Conservation (phyloP, 2,888 invertebrate genomes). For the Rhopalosiphum nymphaeae region DNA sequence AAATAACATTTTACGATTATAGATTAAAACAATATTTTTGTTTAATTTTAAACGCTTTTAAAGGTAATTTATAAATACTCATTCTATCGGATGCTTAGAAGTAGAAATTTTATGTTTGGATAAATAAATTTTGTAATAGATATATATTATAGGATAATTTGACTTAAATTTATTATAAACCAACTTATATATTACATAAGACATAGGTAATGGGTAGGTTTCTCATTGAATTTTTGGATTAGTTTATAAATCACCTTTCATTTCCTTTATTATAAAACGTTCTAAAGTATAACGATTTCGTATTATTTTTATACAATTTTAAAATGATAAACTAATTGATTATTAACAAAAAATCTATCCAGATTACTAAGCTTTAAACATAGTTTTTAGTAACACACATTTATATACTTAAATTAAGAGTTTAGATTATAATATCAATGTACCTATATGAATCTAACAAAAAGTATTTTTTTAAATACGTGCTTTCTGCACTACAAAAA, state of each 20-base stretch:
- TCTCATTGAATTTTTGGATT: not conserved
- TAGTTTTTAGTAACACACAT: not conserved
- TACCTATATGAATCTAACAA: not conserved
- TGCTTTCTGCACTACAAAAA: not conserved
- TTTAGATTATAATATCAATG: not conserved
- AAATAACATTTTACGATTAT: not conserved
- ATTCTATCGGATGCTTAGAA: not conserved
- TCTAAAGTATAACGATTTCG: not conserved
- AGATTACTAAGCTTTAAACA: not conserved
- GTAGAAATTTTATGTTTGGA: not conserved
- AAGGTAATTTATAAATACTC: not conserved
- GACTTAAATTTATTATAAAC: not conserved
- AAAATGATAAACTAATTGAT: not conserved
- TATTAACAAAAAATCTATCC: not conserved
- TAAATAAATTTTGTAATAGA: not conserved
- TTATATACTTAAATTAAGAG: not conserved
- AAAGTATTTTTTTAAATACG: not conserved
- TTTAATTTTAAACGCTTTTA: not conserved
- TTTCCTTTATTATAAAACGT: not conserved
- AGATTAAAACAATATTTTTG: not conserved
- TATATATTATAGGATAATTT: not conserved
- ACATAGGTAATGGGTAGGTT: not conserved
- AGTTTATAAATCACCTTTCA: not conserved
- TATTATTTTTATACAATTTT: not conserved
- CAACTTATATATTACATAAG: too few species aligned